A percentile compares a stretch with the other conserved stretches of the same genome.
Conservation (phyloP, 2,888 invertebrate genomes). For the Mantis religiosa region DNA sequence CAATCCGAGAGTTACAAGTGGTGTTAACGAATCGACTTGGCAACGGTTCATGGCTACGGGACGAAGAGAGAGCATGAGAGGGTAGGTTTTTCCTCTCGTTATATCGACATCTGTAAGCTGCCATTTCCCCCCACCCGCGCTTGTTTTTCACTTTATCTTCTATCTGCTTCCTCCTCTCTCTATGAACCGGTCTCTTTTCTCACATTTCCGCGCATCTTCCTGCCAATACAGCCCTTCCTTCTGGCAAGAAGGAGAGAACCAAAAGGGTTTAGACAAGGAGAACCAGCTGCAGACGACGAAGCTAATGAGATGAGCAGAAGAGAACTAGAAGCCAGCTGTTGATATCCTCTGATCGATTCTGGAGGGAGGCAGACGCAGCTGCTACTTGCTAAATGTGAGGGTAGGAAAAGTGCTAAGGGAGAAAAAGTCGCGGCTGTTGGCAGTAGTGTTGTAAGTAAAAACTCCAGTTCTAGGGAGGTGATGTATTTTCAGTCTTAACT, state of each 20-base stretch:
- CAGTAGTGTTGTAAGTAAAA: not conserved
- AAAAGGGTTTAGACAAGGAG: not conserved
- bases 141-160: constrained; percentile 15
- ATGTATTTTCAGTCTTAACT: not conserved
- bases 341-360: constrained; percentile 24
- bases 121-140: not conserved
- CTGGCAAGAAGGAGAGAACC: not conserved
- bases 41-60: not conserved
- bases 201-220: constrained; percentile 1
- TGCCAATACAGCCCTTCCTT: constrained; percentile 1
- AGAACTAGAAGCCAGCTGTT: constrained; percentile 20
- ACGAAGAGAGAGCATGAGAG: not conserved
- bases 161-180: not conserved
- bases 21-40: constrained; percentile 12
- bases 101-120: constrained; percentile 16
- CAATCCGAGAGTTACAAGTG: not conserved
- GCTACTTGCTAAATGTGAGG: constrained; percentile 22
- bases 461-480: not conserved
- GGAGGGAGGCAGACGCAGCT: constrained; percentile 17
- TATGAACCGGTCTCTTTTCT: not conserved
- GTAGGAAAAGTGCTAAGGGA: not conserved
- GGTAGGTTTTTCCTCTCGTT: constrained; percentile 1
- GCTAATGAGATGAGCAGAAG: constrained; percentile 26
- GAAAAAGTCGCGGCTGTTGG: constrained; percentile 5
- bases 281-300: not conserved